A percentile compares a stretch with the other conserved stretches of the same genome.
These are phyloP conservation scores for Microtus oregoni DNA, from an alignment of 2,113 vertebrate species.

Conservation along the genomic window DNA sequence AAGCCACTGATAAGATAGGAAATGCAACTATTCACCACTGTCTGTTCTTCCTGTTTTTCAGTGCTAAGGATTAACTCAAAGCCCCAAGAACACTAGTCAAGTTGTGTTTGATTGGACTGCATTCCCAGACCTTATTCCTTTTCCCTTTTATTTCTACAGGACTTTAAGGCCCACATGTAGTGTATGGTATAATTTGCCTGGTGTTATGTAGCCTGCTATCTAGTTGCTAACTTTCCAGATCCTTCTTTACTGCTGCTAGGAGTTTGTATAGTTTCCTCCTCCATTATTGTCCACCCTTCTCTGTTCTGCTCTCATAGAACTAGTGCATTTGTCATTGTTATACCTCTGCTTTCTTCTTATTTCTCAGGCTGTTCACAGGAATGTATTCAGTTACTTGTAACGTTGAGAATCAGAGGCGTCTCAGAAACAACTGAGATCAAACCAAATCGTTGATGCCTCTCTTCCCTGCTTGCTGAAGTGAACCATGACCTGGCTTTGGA, in stretches of 20 bases:
- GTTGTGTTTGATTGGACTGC: neutral
- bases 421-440: slow-evolving; percentile 37
- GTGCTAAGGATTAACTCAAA: neutral
- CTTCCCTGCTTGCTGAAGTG: slow-evolving; percentile 43
- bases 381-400: neutral
- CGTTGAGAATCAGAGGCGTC: slow-evolving; percentile 20
- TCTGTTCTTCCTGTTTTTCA: neutral
- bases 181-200: neutral
- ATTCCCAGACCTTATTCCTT: neutral
- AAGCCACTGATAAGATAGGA: neutral
- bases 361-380: neutral
- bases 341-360: neutral
- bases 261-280: neutral
- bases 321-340: slow-evolving; percentile 7
- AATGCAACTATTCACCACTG: neutral
- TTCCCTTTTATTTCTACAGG: neutral
- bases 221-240: neutral
- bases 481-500: slow-evolving; percentile 42
- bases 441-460: neutral
- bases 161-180: neutral
- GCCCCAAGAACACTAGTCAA: neutral
- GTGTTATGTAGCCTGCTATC: neutral
- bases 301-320: neutral
- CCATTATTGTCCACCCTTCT: neutral
- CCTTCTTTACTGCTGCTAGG: slow-evolving; percentile 23